These are phyloP conservation scores for Muscicapa comitata DNA, from an alignment of 2,797 vertebrate genomes.

Conservation along the genomic window DNA sequence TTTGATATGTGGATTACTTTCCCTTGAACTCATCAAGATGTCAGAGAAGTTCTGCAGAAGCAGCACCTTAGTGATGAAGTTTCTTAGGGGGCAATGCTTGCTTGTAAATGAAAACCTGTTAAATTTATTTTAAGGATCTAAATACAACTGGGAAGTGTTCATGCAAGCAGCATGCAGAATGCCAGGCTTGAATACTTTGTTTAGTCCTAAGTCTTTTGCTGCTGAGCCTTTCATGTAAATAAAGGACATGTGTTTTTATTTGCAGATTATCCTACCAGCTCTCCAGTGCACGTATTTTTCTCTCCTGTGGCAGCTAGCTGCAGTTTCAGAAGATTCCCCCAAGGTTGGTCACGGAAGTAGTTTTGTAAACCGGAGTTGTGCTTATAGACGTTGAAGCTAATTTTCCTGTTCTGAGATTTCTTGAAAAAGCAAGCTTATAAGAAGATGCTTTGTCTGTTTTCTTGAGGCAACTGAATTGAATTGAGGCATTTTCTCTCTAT, in stretches of 20 bases:
- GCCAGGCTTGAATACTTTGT: neutral
- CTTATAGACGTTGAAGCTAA: neutral
- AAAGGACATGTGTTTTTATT: slow-evolving; percentile 17
- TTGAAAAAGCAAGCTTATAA: neutral
- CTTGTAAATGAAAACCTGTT: neutral
- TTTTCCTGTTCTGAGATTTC: neutral
- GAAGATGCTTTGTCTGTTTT: neutral
- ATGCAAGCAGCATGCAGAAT: neutral
- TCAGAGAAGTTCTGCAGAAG: neutral
- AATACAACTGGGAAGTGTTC: neutral
- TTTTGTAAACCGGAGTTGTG: neutral
- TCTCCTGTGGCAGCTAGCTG: slow-evolving; percentile 85
- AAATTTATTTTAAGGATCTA: neutral
- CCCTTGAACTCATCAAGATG: neutral
- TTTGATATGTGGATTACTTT: neutral
- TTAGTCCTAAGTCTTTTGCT: neutral
- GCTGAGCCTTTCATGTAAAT: neutral
- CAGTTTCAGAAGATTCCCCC: slow-evolving; percentile 71
- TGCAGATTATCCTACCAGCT: slow-evolving; percentile 81
- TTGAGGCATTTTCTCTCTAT: neutral
- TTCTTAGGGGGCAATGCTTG: neutral
- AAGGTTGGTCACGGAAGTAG: slow-evolving; percentile 75
- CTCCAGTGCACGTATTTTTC: slow-evolving; percentile 83
- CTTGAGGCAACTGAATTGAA: neutral
- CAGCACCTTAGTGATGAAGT: neutral